Percentiles rank a stretch among this genome's conserved stretches.
Conservation (phyloP, 2,797 vertebrate species). For the Megalops cyprinoides region DNA sequence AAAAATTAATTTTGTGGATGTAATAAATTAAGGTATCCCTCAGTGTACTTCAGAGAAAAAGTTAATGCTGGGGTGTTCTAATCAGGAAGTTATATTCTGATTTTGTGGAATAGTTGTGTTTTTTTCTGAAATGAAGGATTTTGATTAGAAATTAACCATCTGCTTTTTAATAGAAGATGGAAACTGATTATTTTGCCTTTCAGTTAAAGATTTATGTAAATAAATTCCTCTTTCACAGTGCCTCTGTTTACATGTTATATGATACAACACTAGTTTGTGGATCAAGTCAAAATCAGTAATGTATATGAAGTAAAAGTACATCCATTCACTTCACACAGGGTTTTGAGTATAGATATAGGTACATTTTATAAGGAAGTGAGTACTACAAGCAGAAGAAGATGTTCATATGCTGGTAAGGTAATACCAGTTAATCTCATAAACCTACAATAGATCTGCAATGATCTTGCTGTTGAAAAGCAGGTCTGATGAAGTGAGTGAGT, state of each 20-base stretch:
- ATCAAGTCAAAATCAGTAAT: background rate
- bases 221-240: constrained; percentile 69
- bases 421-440: too few species aligned
- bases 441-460: too few species aligned
- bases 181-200: constrained; percentile 61
- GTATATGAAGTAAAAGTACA: background rate
- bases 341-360: background rate
- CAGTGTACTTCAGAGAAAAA: background rate
- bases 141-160: constrained; percentile 50
- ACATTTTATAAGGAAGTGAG: background rate
- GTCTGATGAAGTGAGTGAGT: too few species aligned
- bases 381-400: background rate
- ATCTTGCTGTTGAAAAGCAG: too few species aligned
- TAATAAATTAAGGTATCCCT: background rate
- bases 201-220: constrained; percentile 70
- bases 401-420: too few species aligned
- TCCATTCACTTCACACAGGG: background rate
- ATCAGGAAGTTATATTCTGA: constrained; percentile 16
- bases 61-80: constrained; percentile 4
- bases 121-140: constrained; percentile 60
- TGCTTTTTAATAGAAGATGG: constrained; percentile 52
- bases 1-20: constrained; percentile 6
- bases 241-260: constrained; percentile 22
- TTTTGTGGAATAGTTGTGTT: constrained; percentile 53
- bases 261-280: background rate